Evolutionary conservation across 2,113 vertebrate genomes (phyloP).

Genomic region (Struthidea cinerea): DNA sequence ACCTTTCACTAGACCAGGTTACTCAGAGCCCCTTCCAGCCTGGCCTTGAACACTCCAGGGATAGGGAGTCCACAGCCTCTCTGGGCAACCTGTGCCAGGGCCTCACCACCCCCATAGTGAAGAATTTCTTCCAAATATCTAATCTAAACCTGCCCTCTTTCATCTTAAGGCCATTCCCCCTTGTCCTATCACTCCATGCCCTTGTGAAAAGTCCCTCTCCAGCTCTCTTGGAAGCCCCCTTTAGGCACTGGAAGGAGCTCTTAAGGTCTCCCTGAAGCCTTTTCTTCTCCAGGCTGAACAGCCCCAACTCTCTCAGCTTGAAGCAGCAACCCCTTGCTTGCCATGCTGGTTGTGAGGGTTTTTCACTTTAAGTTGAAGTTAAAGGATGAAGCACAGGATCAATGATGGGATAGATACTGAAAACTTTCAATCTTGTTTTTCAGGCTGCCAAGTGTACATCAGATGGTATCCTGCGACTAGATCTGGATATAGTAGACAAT

Average conservation of each 20-base stretch:
- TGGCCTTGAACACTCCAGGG: not conserved
- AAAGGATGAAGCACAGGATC: not conserved
- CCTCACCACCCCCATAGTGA: not conserved
- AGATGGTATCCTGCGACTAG: constrained; percentile 84
- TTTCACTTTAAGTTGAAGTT: not conserved
- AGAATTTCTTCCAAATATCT: not conserved
- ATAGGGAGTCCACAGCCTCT: not conserved
- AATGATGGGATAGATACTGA: not conserved
- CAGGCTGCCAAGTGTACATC: constrained; percentile 83
- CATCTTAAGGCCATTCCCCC: not conserved
- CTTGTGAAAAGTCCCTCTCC: not conserved
- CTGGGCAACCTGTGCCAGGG: not conserved
- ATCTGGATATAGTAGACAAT: constrained; percentile 77
- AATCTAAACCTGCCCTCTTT: not conserved
- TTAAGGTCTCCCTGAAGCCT: not conserved
- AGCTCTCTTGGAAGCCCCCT: not conserved
- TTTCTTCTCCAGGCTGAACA: not conserved
- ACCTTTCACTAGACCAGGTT: not conserved
- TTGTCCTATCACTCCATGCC: not conserved
- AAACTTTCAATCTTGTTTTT: not conserved
- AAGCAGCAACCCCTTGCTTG: not conserved
- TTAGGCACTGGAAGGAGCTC: not conserved
- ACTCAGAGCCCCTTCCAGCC: not conserved
- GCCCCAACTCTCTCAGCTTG: not conserved
- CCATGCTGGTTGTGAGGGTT: not conserved